Conservation (phyloP, 2,113 vertebrate genomes). For the Gymnobelideus leadbeateri region DNA sequence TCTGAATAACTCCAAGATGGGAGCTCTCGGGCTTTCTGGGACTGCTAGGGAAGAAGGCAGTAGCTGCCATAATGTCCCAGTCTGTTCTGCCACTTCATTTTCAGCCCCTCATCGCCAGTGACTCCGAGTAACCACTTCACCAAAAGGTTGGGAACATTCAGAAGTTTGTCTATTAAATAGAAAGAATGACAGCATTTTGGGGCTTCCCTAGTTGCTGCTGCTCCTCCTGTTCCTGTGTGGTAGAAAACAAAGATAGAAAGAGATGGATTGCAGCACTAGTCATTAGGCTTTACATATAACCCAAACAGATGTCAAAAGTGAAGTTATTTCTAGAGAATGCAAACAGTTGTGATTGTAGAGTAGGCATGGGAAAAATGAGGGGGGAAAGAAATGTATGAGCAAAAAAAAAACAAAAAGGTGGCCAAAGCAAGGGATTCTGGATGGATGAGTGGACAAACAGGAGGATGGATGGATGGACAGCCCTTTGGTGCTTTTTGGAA, state of each 20-base stretch:
- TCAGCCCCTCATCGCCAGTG: constrained; percentile 13
- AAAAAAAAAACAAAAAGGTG: not conserved
- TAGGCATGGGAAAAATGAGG: not conserved
- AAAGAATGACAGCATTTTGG: constrained; percentile 46
- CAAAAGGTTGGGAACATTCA: not conserved
- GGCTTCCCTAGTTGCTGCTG: constrained; percentile 43
- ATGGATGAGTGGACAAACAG: not conserved
- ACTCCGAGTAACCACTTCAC: constrained; percentile 7
- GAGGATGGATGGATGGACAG: not conserved
- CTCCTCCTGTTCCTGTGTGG: not conserved
- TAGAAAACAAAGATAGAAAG: constrained; percentile 51
- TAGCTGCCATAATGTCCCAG: constrained; percentile 46
- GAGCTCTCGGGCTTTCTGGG: constrained; percentile 38
- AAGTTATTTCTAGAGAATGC: constrained; percentile 60
- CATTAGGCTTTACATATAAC: constrained; percentile 14
- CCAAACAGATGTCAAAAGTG: constrained; percentile 39
- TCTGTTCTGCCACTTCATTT: constrained; percentile 53
- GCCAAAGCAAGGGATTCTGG: not conserved
- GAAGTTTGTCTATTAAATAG: not conserved
- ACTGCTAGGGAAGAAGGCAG: constrained; percentile 55
- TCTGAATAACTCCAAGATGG: not conserved
- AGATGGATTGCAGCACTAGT: constrained; percentile 47
- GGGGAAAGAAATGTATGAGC: not conserved
- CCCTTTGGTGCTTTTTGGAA: not conserved
- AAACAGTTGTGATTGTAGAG: constrained; percentile 27